Evolutionary conservation across 2,797 vertebrate species (phyloP).

Genomic region (Kryptopterus vitreolus): DNA sequence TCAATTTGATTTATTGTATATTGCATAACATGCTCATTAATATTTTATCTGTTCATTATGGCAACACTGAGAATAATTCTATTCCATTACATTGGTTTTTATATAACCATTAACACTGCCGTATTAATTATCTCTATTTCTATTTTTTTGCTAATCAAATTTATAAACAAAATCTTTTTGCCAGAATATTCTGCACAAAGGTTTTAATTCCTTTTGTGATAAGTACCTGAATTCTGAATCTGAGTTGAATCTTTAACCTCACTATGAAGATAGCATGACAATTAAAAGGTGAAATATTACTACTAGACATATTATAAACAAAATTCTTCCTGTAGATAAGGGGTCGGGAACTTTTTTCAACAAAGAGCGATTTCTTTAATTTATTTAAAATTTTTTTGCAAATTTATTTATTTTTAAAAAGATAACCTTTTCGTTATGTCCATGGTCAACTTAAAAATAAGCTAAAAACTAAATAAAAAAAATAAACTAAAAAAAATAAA

Average conservation of each 20-base stretch:
- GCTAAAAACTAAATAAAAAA: no score
- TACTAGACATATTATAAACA: not conserved
- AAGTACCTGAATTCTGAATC: slow-evolving; percentile 3
- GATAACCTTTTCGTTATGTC: no score
- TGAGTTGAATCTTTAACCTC: not conserved
- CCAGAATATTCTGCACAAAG: not conserved
- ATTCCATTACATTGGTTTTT: no score
- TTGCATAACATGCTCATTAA: not conserved
- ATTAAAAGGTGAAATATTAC: not conserved
- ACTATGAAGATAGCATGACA: not conserved
- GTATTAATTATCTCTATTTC: not conserved
- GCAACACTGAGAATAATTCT: not conserved
- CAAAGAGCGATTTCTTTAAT: no score
- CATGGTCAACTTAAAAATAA: no score
- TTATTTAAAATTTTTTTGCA: no score
- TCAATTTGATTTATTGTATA: not conserved
- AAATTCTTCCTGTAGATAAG: not conserved
- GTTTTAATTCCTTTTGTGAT: not conserved
- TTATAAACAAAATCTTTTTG: not conserved
- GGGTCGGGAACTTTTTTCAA: no score
- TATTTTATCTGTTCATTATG: not conserved
- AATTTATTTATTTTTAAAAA: no score
- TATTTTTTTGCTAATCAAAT: not conserved
- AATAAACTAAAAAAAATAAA: no score
- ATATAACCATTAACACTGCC: no score